Conservation (phyloP, 23 tunicate genomes). For the Clavelina lepadiformis region DNA sequence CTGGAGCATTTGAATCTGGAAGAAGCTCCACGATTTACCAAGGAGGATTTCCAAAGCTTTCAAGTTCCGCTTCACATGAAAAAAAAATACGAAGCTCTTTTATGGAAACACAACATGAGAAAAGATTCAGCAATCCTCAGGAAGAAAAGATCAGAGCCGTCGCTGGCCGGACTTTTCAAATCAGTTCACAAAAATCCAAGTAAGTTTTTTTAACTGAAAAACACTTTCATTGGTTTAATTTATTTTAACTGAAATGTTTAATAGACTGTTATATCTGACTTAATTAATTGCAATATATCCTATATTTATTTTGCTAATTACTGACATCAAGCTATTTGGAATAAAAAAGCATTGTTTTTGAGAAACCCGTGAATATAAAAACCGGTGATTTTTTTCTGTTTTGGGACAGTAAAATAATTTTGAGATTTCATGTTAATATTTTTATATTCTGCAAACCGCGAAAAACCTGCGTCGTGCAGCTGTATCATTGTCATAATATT, state of each 20-base stretch:
- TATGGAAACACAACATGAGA: conserved; percentile 10
- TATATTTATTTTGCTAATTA: too few species aligned
- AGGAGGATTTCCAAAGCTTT: conserved; percentile 36
- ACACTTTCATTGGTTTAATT: neutral
- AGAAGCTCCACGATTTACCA: conserved; percentile 23
- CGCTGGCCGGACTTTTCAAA: conserved; percentile 41
- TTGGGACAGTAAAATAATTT: too few species aligned
- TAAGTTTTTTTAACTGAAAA: conserved; percentile 11
- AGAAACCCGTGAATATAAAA: too few species aligned
- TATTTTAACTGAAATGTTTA: neutral
- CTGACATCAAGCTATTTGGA: too few species aligned
- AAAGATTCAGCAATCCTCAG: neutral
- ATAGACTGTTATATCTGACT: too few species aligned
- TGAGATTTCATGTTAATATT: too few species aligned
- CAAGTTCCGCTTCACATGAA: conserved; percentile 36
- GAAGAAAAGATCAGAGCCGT: conserved; percentile 11
- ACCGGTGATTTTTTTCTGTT: too few species aligned
- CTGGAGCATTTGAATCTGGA: conserved; percentile 30
- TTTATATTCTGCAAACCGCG: too few species aligned
- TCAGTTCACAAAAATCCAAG: conserved; percentile 61
- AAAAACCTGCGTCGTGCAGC: too few species aligned
- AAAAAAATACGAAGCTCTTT: conserved; percentile 24
- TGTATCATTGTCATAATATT: too few species aligned
- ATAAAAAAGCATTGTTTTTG: too few species aligned
- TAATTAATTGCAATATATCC: too few species aligned